These are phyloP conservation scores for Archegozetes longisetosus DNA, from an alignment of 1,140 invertebrate genomes.

Conservation along the genomic window DNA sequence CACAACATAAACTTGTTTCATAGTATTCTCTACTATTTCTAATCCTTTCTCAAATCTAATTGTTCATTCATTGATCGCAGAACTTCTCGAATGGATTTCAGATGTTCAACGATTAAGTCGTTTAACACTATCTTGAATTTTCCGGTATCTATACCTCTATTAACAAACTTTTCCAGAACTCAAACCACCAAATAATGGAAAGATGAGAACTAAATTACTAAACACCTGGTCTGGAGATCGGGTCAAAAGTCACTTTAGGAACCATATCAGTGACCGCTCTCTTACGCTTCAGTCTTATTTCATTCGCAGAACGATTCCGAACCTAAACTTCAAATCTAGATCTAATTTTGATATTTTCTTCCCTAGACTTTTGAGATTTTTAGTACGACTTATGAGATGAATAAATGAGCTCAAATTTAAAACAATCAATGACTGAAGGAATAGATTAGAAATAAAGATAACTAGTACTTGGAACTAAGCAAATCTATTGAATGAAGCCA, in stretches of 20 bases:
- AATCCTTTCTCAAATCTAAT: conserved; percentile 46
- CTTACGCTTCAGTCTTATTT: conserved; percentile 61
- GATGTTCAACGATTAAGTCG: conserved; percentile 49
- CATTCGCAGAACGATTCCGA: conserved; percentile 58
- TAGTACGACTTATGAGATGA: conserved; percentile 30
- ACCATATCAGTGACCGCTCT: conserved; percentile 83
- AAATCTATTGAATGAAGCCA: conserved; percentile 61
- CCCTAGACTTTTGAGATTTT: conserved; percentile 59
- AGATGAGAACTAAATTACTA: conserved; percentile 73
- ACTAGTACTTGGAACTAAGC: conserved; percentile 61
- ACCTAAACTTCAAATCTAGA: conserved; percentile 50
- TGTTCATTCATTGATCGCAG: conserved; percentile 38
- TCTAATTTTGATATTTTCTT: conserved; percentile 99
- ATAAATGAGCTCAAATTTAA: background rate
- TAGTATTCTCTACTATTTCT: conserved; percentile 45
- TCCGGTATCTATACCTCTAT: conserved; percentile 48
- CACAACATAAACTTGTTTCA: conserved; percentile 42
- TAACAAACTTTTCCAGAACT: conserved; percentile 50
- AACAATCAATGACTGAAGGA: background rate
- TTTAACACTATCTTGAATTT: conserved; percentile 60
- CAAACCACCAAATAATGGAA: conserved; percentile 52
- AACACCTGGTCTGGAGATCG: conserved; percentile 58
- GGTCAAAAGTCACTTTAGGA: conserved; percentile 64
- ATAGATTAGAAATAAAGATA: no score
- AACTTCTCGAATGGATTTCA: conserved; percentile 54